A percentile compares a stretch with the other conserved stretches of the same genome.
phyloP scores from a whole-genome alignment of 1,140 invertebrate species.

The Odontomachus brunneus region DNA sequence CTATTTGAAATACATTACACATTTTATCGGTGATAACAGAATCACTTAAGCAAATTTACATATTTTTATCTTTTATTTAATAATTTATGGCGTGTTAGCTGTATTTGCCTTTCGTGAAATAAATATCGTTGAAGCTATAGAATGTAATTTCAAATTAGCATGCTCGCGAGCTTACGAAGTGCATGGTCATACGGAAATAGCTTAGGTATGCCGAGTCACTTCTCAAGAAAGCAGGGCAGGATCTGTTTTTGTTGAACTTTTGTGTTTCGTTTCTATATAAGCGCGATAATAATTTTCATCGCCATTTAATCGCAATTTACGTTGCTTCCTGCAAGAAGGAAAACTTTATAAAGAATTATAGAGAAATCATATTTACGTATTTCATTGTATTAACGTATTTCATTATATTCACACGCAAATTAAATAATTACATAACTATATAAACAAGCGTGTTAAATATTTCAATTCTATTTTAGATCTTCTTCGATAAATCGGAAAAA shows the following conservation, averaged over 20 bases:
- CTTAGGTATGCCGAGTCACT: conserved; percentile 72
- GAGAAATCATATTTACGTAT: not conserved
- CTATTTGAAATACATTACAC: conserved; percentile 14
- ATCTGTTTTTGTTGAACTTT: conserved; percentile 51
- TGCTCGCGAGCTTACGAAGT: conserved; percentile 56
- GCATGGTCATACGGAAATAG: conserved; percentile 77
- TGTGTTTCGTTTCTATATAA: not conserved
- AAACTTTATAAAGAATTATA: not conserved
- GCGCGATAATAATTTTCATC: conserved; percentile 1
- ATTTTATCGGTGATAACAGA: not conserved
- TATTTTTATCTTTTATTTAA: not conserved
- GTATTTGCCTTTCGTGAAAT: conserved; percentile 17
- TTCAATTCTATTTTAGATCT: too few relatives aligned
- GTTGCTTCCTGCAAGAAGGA: not conserved
- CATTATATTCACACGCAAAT: not conserved
- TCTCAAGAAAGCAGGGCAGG: conserved; percentile 48
- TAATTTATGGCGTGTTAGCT: conserved; percentile 5
- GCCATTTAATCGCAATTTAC: not conserved
- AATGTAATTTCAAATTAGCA: conserved; percentile 61
- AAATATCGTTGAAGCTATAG: conserved; percentile 16
- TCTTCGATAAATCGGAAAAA: too few relatives aligned
- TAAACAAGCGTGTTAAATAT: too few relatives aligned
- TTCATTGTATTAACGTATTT: not conserved
- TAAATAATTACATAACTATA: not conserved
- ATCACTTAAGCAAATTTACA: conserved; percentile 1